A percentile compares a stretch with the other conserved stretches of the same genome.
Evolutionary conservation across 2,797 vertebrate genomes (phyloP).

Genomic region (Enteromius anoplus): DNA sequence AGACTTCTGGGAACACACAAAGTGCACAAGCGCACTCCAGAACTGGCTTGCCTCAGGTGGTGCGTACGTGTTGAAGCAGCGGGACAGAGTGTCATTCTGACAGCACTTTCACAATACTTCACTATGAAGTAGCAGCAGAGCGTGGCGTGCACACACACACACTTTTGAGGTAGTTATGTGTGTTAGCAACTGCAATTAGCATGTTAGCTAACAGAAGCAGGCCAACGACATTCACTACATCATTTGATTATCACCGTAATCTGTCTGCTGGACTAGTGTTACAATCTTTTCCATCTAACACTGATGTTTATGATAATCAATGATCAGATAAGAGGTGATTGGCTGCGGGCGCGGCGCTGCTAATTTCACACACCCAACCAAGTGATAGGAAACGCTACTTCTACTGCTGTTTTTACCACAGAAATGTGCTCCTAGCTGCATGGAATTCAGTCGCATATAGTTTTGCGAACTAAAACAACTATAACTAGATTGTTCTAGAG

Average conservation of each 20-base stretch:
- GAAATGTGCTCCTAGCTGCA: neutral
- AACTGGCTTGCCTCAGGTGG: constrained; percentile 5
- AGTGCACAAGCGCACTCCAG: constrained; percentile 21
- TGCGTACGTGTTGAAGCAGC: constrained; percentile 15
- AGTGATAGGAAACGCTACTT: constrained; percentile 8
- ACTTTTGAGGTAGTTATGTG: neutral
- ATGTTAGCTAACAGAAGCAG: neutral
- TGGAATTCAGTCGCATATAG: neutral
- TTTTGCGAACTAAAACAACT: neutral
- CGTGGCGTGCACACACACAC: constrained; percentile 11
- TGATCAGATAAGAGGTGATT: constrained; percentile 20
- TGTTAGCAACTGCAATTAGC: neutral
- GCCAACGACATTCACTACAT: neutral
- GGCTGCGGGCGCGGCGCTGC: neutral
- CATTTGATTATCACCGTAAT: neutral
- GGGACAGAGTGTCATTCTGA: constrained; percentile 23
- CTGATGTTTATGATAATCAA: neutral
- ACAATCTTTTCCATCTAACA: constrained; percentile 10
- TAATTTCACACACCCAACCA: constrained; percentile 9
- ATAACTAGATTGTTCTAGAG: no score
- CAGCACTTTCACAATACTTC: constrained; percentile 32
- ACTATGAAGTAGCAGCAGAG: constrained; percentile 36
- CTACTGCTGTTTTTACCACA: neutral
- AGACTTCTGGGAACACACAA: constrained; percentile 23
- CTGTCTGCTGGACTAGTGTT: neutral